Base-by-base conservation (phyloP, 1,140 invertebrate genomes). In the Lepidotrigona ventralis region DNA sequence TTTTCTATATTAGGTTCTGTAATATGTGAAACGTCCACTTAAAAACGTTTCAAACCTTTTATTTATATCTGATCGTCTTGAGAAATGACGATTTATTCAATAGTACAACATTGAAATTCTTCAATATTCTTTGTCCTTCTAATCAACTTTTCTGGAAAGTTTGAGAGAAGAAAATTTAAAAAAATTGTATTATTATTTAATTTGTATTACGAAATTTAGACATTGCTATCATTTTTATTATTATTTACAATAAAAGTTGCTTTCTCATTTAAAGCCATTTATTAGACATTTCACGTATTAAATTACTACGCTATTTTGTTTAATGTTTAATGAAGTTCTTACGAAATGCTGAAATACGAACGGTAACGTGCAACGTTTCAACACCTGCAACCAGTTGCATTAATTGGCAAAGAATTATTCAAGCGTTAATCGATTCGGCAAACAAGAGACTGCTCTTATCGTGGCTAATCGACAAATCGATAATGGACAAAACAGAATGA, bases 381-480 rank as follows among this genome's bases (percentile, higher is more conserved):
- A 51, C 23, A 4, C 17, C 1, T 11, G 1, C 11, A 21, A 29
- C 1, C 29, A 9, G 15, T 73, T 9, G n/a, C n/a, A 3, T 29
- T 73, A 26, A 79, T 58, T n/a, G 51, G 9, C 51, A n/a, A 23
- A 39, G 15, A 74, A 26, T 29, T 60, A 58, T 72, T 63, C 39
- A n/a, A 9, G n/a, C 29, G 29, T 39, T 23, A 71, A 71, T 63
- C 1, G 53, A 75, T 51, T 54, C 46, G 56, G 39, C 6, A 8
- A 46, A 46, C 39, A 73, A 19, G 23, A 33, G 54, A 17, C 21
- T 54, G 71, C 23, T 81, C 56, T 64, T n/a, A 56, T 23, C 21
- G 69, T 15, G 46, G 39, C 63, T 12, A 19, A 33, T 66, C 15
- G 79, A 56, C 26, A 17, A 54, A 74, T 46, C 71, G 79, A 79